Evolutionary conservation across 2,797 vertebrate genomes (phyloP).

Genomic region (Sternotherus odoratus): DNA sequence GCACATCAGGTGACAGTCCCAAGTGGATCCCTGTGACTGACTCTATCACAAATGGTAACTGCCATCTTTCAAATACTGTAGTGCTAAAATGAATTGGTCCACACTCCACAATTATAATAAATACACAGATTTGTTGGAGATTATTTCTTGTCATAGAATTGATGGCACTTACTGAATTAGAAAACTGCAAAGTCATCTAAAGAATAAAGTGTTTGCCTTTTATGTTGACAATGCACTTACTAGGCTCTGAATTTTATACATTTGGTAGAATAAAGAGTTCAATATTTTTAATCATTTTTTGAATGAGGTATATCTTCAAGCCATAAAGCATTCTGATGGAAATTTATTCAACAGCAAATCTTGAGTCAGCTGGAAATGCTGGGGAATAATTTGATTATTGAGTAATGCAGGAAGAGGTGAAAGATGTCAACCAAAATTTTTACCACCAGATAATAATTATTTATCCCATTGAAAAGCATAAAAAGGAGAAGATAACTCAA

Average conservation of each 20-base stretch:
- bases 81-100: background rate
- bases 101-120: background rate
- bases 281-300: background rate
- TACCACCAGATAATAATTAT: background rate
- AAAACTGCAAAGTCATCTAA: background rate
- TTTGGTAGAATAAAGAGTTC: background rate
- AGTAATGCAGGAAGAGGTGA: background rate
- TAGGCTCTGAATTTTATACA: background rate
- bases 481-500: background rate
- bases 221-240: background rate
- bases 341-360: background rate
- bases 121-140: background rate
- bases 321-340: background rate
- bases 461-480: background rate
- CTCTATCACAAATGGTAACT: background rate
- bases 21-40: no score
- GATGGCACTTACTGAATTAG: background rate
- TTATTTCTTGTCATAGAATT: constrained; percentile 3
- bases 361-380: background rate
- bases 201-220: background rate
- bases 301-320: background rate
- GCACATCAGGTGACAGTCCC: no score
- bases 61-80: background rate
- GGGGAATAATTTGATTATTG: background rate
- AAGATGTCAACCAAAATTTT: background rate